Percentiles rank a stretch among this genome's conserved stretches.
Conservation (phyloP, 2,888 invertebrate species). For the Vesta saturnalis region DNA sequence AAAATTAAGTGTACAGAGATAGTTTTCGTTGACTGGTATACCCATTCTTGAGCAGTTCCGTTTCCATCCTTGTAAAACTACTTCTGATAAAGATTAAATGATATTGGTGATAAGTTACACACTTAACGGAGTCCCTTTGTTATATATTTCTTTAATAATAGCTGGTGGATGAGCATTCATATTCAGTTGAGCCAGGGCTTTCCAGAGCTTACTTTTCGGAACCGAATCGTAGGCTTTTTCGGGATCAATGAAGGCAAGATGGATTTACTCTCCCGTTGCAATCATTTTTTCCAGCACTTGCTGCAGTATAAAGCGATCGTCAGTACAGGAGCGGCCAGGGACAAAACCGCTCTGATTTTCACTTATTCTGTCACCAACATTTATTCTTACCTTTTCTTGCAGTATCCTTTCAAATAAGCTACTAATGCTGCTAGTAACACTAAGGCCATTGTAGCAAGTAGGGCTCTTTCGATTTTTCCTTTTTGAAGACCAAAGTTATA, state of each 20-base stretch:
- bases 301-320: too few relatives aligned
- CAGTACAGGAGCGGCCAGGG: too few relatives aligned
- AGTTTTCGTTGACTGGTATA: too few relatives aligned
- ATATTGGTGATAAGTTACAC: too few relatives aligned
- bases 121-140: too few relatives aligned
- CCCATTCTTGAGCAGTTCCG: too few relatives aligned
- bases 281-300: too few relatives aligned
- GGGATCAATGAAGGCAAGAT: slow-evolving; percentile 6
- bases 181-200: neutral
- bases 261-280: slow-evolving; percentile 2
- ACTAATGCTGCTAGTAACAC: too few relatives aligned
- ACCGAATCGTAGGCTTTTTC: slow-evolving; percentile 6
- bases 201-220: neutral
- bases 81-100: slow-evolving; percentile 16
- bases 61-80: neutral
- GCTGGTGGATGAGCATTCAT: neutral
- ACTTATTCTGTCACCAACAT: too few relatives aligned
- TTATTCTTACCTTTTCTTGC: too few relatives aligned
- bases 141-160: slow-evolving; percentile 7
- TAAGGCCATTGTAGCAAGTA: neutral
- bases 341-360: too few relatives aligned
- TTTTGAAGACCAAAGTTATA: neutral
- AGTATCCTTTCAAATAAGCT: neutral
- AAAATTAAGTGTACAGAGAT: too few relatives aligned
- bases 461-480: neutral